Evolutionary conservation across 2,113 vertebrate genomes (phyloP).

Genomic region (Chrysochloris asiatica): DNA sequence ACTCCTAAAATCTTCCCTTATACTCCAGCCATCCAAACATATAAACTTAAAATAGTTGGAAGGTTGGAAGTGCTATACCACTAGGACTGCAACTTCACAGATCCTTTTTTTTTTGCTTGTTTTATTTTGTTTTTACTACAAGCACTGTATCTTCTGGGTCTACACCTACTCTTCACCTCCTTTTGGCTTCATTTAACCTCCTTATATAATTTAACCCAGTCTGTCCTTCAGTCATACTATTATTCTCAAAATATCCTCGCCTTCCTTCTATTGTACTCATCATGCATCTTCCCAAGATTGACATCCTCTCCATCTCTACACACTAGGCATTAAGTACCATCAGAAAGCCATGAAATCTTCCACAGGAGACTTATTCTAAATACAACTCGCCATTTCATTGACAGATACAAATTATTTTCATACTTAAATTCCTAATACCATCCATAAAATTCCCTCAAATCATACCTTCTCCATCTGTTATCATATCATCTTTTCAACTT

Average conservation of each 20-base stretch:
- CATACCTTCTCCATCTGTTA: slow-evolving; percentile 58
- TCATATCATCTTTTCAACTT: slow-evolving; percentile 49
- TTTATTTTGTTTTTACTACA: too few species aligned
- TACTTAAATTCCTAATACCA: slow-evolving; percentile 42
- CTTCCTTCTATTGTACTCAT: not conserved
- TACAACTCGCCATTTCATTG: slow-evolving; percentile 48
- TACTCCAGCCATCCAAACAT: not conserved
- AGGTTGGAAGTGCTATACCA: not conserved
- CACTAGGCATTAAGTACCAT: not conserved
- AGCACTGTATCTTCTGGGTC: slow-evolving; percentile 1
- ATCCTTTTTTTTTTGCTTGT: too few species aligned
- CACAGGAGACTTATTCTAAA: slow-evolving; percentile 55
- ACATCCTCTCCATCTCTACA: slow-evolving; percentile 25
- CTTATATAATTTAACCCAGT: not conserved
- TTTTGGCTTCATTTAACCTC: not conserved
- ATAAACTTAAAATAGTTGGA: not conserved
- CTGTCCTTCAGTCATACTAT: not conserved
- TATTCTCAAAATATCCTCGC: not conserved
- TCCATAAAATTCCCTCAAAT: slow-evolving; percentile 52
- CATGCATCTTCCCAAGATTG: not conserved
- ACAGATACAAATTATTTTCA: slow-evolving; percentile 56
- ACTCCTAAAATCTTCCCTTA: too few species aligned
- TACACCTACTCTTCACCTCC: not conserved
- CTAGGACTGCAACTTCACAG: not conserved
- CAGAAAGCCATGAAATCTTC: slow-evolving; percentile 40